Base-by-base conservation (phyloP, 1,140 invertebrate genomes). In the Cephus cinctus region DNA sequence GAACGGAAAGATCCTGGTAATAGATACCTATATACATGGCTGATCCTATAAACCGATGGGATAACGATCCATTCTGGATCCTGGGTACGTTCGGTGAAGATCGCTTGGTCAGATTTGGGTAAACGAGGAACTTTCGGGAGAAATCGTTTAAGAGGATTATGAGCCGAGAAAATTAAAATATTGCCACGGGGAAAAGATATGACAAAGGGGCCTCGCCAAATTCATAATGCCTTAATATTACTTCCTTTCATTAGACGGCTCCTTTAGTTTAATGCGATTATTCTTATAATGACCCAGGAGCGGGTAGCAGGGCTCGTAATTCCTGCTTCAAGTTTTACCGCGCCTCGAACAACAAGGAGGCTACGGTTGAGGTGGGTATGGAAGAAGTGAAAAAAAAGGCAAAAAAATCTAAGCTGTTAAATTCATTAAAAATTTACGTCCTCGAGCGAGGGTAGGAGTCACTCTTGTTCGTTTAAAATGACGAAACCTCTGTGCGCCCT, bases 341-440 rank as follows among this genome's bases (percentile, higher is more conserved):
- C 34, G 9, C 1, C n/a, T 36, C 5, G 14, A 36, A 36, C 19
- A 36, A 36, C 34, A 15, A 15, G 34, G 34, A 36, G 19, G 34
- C 19, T 36, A 15, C 1, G 9, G 9, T 30, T 30, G 9, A 9
- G n/a, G 27, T 30, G 12, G 27, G 12, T n/a, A n/a, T n/a, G 12
- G 12, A 30, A 12, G 9, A 12, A 30, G 12, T 30, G 27, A 30
- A 30, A 30, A 30, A 9, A 0, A 2, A 9, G 27, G 2, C 11
- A 30, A 30, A 12, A 11, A 61, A 69, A 30, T 3, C 27, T 9
- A 30, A 61, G 56, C n/a, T n/a, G n/a, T 61, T 62, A 58, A 61
- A 67, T 65, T 67, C 54, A 54, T 65, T 64, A 64, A 62, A 64
- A 69, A 64, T 65, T 65, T 64, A 60, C 50, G 45, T 27, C 25